phyloP scores from a whole-genome alignment of 2,113 vertebrate species.

The Cebus imitator region DNA sequence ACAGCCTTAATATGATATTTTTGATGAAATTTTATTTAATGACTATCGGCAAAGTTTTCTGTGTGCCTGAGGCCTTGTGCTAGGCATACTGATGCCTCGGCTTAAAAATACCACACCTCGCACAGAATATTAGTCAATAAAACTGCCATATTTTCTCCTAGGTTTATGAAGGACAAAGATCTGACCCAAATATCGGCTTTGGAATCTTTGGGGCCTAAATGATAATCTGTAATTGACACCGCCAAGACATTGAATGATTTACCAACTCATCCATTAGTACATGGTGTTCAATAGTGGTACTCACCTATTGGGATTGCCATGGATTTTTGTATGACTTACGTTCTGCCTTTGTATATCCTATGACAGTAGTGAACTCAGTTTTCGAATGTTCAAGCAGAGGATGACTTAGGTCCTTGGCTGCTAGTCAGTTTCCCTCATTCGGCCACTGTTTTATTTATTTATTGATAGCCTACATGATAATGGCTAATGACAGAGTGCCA shows the following conservation, averaged over 20 bases:
- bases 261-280: not conserved
- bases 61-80: not conserved
- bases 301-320: not conserved
- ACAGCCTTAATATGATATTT: not conserved
- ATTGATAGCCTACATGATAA: rapidly evolving
- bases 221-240: not conserved
- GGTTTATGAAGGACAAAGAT: not conserved
- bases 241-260: not conserved
- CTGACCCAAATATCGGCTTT: not conserved
- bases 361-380: not conserved
- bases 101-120: not conserved
- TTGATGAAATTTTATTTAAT: not conserved
- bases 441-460: not conserved
- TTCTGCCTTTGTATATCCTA: not conserved
- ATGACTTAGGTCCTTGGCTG: not conserved
- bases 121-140: not conserved
- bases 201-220: not conserved
- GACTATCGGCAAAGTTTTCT: not conserved
- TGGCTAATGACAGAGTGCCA: not conserved
- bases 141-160: not conserved
- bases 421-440: not conserved
- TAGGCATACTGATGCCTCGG: not conserved
- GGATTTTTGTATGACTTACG: not conserved
- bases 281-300: not conserved
- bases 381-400: not conserved